Evolutionary conservation across 1,140 invertebrate genomes (phyloP).

Genomic region (Lamellibrachia luymesi): DNA sequence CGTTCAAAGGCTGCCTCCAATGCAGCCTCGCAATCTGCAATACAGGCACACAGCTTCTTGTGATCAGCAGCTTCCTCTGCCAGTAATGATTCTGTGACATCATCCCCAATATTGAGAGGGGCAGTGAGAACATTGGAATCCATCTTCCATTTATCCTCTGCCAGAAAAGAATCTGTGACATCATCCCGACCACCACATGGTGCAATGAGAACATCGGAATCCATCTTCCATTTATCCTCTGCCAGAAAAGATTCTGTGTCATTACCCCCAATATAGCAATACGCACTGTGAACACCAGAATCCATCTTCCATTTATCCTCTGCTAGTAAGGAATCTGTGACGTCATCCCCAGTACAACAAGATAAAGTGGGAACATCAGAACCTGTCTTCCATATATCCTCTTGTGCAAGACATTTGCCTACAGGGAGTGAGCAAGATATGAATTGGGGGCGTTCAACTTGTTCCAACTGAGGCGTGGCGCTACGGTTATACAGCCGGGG

Average conservation of each 20-base stretch:
- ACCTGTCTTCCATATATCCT: not conserved
- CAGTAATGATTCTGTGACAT: not conserved
- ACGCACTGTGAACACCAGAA: no score
- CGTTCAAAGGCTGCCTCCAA: not conserved
- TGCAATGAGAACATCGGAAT: not conserved
- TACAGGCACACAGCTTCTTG: not conserved
- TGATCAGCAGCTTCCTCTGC: not conserved
- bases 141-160: not conserved
- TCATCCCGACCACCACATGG: not conserved
- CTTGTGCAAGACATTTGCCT: not conserved
- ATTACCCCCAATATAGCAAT: no score
- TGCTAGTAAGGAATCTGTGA: not conserved
- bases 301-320: not conserved
- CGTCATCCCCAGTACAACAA: not conserved
- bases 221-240: not conserved
- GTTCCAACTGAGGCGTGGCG: not conserved
- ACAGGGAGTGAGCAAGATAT: not conserved
- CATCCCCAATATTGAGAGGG: not conserved
- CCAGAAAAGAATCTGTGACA: not conserved
- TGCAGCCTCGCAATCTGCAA: not conserved
- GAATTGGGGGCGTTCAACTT: not conserved
- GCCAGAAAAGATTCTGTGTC: no score
- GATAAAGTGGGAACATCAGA: not conserved
- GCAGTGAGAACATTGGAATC: not conserved
- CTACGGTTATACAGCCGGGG: not conserved